Evolutionary conservation across 92 coral and sea anemone genomes (phyloP), one percentile per base, ranked within the genome.

Genomic region (Chrysogorgia sp.): DNA sequence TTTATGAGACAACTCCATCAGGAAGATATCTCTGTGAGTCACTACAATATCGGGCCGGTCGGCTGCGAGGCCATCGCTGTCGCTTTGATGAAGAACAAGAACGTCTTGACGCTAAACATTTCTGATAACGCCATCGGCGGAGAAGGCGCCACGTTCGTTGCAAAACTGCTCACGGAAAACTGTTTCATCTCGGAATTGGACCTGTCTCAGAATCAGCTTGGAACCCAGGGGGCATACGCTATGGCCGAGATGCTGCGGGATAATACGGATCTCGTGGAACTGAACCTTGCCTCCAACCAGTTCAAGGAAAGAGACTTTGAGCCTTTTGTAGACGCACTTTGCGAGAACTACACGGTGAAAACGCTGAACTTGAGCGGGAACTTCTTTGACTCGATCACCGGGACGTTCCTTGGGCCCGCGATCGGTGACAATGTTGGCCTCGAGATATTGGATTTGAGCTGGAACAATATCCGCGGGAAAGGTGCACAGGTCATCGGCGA

Each of bases 1-100:
- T 92, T 93, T 56, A 75, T 94, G 3, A 83, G 88, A 34, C 96
- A 92, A 58, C 53, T 94, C n/a, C 81, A 86, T 61, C 82, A 79
- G 50, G 70, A 91, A 14, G 97, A 91, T 40, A 84, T 94, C 62
- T 62, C 81, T 32, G 56, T 94, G 9, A 89, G 88, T 41, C 92
- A 92, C 55, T 94, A 94, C 67, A 94, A 84, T 40, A 79, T 94
- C 5, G 98, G 97, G 1, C 89, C 98, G 1, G 48, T 84, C 13
- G 98, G 98, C 7, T 90, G 92, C 13, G 98, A 94, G 40, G 98
- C 98, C 8, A 84, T 94, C 12, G 93, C 98, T 0, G 94, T 94
- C 1, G 97, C 92, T 0, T 64, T 92, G 72, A 89, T 94, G 91
- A 88, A 87, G 52, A 94, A 94, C 35, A 89, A 86, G 25, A 67